phyloP scores from a whole-genome alignment of 1,140 invertebrate genomes.

The Drosophila setifemur region DNA sequence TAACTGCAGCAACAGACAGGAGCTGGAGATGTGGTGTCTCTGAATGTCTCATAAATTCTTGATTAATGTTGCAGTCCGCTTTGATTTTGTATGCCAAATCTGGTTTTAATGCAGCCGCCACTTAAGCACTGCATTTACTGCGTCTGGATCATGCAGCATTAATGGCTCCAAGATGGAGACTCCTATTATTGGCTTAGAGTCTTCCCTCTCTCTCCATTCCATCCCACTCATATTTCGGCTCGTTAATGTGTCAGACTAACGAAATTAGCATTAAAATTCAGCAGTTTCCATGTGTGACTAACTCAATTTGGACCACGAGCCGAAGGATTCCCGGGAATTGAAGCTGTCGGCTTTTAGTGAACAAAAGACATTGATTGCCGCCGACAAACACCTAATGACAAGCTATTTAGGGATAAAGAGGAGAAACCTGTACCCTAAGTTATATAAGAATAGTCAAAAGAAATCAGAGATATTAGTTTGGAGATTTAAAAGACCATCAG shows the following conservation, averaged over 20 bases:
- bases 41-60: constrained; percentile 49
- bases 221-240: constrained; percentile 22
- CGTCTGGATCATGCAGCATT: constrained; percentile 51
- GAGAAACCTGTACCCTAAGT: not conserved
- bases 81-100: constrained; percentile 47
- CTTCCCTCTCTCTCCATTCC: not conserved
- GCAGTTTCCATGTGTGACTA: constrained; percentile 63
- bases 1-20: not conserved
- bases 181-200: constrained; percentile 59
- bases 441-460: not conserved
- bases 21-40: constrained; percentile 6
- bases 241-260: constrained; percentile 70
- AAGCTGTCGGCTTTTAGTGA: constrained; percentile 43
- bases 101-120: constrained; percentile 48
- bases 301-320: constrained; percentile 51
- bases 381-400: constrained; percentile 59
- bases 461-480: not conserved
- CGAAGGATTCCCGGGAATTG: not conserved
- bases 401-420: constrained; percentile 41
- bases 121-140: constrained; percentile 37
- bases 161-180: constrained; percentile 23
- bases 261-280: constrained; percentile 74
- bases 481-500: too few relatives aligned
- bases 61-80: constrained; percentile 43
- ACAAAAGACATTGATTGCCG: constrained; percentile 69